Conservation (phyloP, 2,888 invertebrate species). For the Pocota personata region DNA sequence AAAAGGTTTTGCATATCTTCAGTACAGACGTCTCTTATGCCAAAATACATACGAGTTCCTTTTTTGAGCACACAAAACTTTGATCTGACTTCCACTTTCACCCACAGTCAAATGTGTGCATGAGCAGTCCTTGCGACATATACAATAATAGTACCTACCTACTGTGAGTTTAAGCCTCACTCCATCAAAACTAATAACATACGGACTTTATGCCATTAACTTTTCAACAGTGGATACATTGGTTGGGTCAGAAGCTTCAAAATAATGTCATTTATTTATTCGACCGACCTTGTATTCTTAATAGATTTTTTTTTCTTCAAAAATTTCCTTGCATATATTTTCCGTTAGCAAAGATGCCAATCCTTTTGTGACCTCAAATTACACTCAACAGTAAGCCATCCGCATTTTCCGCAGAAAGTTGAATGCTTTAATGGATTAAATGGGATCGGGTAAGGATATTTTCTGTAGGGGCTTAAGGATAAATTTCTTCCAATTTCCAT, state of each 20-base stretch:
- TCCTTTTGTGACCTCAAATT: conserved; percentile 70
- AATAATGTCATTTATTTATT: conserved; percentile 41
- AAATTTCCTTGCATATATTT: conserved; percentile 17
- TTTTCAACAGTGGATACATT: not conserved
- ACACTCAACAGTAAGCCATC: conserved; percentile 68
- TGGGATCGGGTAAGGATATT: conserved; percentile 61
- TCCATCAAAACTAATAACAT: not conserved
- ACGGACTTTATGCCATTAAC: not conserved
- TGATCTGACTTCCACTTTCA: too few relatives aligned
- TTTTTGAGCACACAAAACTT: too few relatives aligned
- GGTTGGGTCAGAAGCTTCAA: conserved; percentile 11
- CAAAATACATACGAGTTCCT: too few relatives aligned
- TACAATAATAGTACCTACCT: too few relatives aligned
- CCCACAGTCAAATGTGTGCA: too few relatives aligned
- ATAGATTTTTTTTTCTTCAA: not conserved
- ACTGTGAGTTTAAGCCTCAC: not conserved
- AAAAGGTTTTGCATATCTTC: too few relatives aligned
- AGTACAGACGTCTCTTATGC: too few relatives aligned
- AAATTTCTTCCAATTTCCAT: conserved; percentile 70
- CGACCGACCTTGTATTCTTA: not conserved
- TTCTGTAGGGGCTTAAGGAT: conserved; percentile 50
- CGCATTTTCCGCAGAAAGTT: conserved; percentile 57
- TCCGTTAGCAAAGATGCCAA: conserved; percentile 34
- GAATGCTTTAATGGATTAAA: conserved; percentile 69
- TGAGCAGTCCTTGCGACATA: too few relatives aligned